Base-by-base conservation (phyloP, 1,140 invertebrate genomes). In the Pogonomyrmex barbatus region DNA sequence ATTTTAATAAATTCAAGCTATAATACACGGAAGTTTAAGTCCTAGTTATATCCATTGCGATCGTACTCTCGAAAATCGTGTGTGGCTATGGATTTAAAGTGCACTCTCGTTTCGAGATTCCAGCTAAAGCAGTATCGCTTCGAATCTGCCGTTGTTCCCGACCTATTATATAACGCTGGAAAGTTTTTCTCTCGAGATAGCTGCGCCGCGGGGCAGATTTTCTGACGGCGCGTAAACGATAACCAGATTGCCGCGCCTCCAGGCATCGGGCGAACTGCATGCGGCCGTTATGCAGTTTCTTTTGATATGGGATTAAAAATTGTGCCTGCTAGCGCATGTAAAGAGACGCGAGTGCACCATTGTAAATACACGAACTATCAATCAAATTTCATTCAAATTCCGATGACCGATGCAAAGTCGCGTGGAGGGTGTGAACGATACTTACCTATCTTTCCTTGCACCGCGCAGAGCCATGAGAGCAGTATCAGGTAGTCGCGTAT, bases 401-500 rank as follows among this genome's bases (percentile, higher is more conserved):
- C 24, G 24, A n/a, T 24, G 24, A 36, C 10, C 10, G n/a, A 42
- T 42, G 9, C 54, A 30, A 42, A 60, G 6, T 75, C 12, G n/a
- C 54, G 6, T 24, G 24, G 24, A n/a, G 24, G 33, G 24, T 33
- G 6, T 30, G 14, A 24, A 24, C 14, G 39, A 39, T 42, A 90
- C 93, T 93, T 82, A 92, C 94, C 94, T 93, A 92, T 94, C 88
- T 95, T 93, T 71, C 94, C 94, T 77, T 94, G 92, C 54, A 94
- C 94, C 42, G 91, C 92, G 86, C 93, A 95, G 54, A 94, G 91
- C 93, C 93, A 94, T 82, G 93, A 94, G 68, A 95, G 85, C 76
- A 95, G 87, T 88, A 95, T 89, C 90, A 95, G 89, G 88, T 94
- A 95, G 87, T 94, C 91, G 82, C 93, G 93, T 88, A 94, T 94